Conservation (phyloP, 2,797 vertebrate species). For the Melanotaenia parkinsoni region DNA sequence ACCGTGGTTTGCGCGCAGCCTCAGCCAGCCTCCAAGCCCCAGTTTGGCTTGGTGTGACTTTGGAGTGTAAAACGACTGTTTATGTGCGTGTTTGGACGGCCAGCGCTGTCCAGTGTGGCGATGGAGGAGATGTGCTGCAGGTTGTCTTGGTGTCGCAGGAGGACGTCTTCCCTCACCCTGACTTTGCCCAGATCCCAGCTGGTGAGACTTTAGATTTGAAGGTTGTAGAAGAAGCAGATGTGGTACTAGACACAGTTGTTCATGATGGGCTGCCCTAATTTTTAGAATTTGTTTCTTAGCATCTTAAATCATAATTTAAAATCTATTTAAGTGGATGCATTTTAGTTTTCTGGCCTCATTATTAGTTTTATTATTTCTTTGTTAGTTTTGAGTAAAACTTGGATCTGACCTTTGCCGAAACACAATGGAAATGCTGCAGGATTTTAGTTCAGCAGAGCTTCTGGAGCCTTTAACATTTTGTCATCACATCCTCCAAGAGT, state of each 20-base stretch:
- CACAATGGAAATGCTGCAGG: background rate
- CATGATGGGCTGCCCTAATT: background rate
- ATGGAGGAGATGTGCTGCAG: slow-evolving; percentile 69
- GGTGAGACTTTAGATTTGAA: slow-evolving; percentile 58
- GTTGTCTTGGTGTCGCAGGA: slow-evolving; percentile 57
- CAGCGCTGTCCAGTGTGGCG: slow-evolving; percentile 11
- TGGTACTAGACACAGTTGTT: background rate
- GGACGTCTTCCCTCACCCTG: slow-evolving; percentile 62
- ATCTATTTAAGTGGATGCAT: background rate
- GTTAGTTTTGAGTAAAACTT: background rate
- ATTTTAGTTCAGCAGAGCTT: background rate
- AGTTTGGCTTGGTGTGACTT: slow-evolving; percentile 25
- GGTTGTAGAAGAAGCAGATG: background rate
- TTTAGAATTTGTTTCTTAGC: background rate
- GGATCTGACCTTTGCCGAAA: background rate
- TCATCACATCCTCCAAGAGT: background rate
- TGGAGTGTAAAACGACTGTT: background rate
- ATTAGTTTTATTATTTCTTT: background rate
- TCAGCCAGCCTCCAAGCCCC: slow-evolving; percentile 16
- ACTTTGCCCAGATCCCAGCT: slow-evolving; percentile 37
- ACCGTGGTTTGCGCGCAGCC: slow-evolving; percentile 30
- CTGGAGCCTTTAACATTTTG: background rate
- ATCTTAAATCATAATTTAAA: background rate
- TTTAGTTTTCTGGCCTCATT: background rate
- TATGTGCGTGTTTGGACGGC: slow-evolving; percentile 8